Evolutionary conservation across 35 echinoderm and acorn worm genomes (phyloP), one percentile per base, ranked within the genome.

Genomic region (Diadema setosum): DNA sequence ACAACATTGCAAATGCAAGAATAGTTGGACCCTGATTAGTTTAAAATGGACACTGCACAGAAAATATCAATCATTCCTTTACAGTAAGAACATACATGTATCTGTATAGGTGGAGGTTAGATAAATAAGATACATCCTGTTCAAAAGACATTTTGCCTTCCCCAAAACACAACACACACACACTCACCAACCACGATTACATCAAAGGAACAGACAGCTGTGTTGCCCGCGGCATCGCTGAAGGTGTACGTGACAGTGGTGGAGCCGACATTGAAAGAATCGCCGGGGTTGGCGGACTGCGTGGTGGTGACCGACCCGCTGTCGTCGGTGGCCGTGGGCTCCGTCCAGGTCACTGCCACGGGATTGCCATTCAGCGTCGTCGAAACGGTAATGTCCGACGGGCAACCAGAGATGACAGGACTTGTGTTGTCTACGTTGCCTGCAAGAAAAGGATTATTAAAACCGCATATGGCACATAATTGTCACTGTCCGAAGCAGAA

Each of bases 321-420:
- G 43, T 83, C 15, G 56, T 83, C 81, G 2, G 81, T 83, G 39
- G 89, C 89, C 21, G 89, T 85, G 15, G 89, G 89, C 20, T 85
- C 89, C 4, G 37, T 41, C 89, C 89, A 91, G 12, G 23, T 78
- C 20, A 85, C 2, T 35, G 81, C 29, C 26, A 58, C 50, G n/a
- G 26, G 25, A 3, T 49, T 49, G 15, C 23, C 29, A 83, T 46
- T 46, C 12, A 55, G 9, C 32, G 55, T 56, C 15, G 65, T 69
- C 16, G 25, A 34, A 2, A 43, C 30, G 20, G 39, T 45, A 37
- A 91, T 91, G 32, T 91, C 63, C 46, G 37, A 2, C 0, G 89
- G 89, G 33, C 93, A 95, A 58, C 33, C 45, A n/a, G 40, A 83
- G 55, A 91, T 87, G 1, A 87, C 46, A 18, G 93, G 93, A 21